phyloP scores from a whole-genome alignment of 2,113 vertebrate genomes.

The Cyphomyrus discorhynchus region DNA sequence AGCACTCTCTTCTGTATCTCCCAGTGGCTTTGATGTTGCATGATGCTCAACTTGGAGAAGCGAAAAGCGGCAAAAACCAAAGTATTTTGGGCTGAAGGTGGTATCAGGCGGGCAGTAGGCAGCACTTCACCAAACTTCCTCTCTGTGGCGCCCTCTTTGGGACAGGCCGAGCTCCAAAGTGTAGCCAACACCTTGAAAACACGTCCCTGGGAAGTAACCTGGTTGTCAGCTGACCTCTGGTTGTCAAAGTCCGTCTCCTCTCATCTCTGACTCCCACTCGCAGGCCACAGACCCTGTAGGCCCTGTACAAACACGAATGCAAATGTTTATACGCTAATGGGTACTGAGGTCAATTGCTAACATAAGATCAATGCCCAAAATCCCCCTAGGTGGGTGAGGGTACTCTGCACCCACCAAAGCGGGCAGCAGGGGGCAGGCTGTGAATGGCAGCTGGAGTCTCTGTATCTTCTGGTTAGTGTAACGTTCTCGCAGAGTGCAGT shows the following conservation, averaged over 20 bases:
- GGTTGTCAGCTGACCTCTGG: background rate
- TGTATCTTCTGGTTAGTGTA: background rate
- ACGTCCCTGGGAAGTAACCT: background rate
- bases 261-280: background rate
- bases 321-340: background rate
- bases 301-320: background rate
- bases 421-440: background rate
- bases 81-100: background rate
- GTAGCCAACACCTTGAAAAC: background rate
- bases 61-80: background rate
- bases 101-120: background rate
- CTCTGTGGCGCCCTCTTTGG: background rate
- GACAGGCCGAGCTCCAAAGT: background rate
- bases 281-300: background rate
- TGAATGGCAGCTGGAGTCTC: background rate
- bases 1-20: slow-evolving; percentile 2
- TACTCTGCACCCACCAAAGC: background rate
- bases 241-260: too few species aligned
- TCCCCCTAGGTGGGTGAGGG: background rate
- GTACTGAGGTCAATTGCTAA: background rate
- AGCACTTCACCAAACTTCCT: background rate
- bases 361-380: background rate
- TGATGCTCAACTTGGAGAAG: background rate
- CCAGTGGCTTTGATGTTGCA: slow-evolving; percentile 15
- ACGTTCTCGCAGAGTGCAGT: background rate